These are phyloP conservation scores for Tetraneura akinire DNA, from an alignment of 1,140 invertebrate species.

Conservation along the genomic window DNA sequence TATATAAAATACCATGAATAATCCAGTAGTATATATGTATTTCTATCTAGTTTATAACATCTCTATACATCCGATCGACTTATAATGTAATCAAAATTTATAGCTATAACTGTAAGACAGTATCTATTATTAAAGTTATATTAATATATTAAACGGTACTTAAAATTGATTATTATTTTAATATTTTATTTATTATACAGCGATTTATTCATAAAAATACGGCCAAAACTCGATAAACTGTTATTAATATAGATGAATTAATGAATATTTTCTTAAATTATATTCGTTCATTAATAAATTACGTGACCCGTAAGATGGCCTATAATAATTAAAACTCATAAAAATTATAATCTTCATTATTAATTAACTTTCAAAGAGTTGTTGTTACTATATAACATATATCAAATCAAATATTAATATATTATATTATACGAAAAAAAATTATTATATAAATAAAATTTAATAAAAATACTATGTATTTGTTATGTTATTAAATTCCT, in stretches of 20 bases:
- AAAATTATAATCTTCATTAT: background rate
- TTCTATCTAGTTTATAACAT: background rate
- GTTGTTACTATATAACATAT: conserved; percentile 30
- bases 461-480: background rate
- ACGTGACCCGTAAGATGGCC: no score
- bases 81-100: background rate
- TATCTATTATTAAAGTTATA: background rate
- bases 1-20: background rate
- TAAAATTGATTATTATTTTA: background rate
- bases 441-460: no score
- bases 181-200: no score
- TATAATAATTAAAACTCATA: no score
- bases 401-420: conserved; percentile 26
- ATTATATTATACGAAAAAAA: conserved; percentile 25
- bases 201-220: background rate
- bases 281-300: no score
- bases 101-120: background rate
- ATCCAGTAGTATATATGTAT: conserved; percentile 14
- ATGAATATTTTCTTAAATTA: no score
- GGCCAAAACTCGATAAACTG: background rate
- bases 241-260: background rate
- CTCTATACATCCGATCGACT: background rate
- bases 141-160: no score
- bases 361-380: background rate
- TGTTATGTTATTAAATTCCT: background rate